Percentiles rank a stretch among this genome's conserved stretches.
Evolutionary conservation across 2,113 vertebrate species (phyloP).

Genomic region (Hypocryptadius cinnamomeus): DNA sequence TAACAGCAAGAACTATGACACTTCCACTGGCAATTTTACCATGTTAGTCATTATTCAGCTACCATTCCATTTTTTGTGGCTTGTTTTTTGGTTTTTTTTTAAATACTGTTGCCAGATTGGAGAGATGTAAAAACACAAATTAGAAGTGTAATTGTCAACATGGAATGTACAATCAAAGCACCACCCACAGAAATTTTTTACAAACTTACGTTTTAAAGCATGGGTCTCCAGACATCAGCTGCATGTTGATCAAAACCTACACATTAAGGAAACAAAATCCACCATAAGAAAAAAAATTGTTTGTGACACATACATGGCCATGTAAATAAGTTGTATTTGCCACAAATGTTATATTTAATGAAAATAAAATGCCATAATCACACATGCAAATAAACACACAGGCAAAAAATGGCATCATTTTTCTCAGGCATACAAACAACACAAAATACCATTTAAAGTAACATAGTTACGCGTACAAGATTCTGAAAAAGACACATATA

Average conservation of each 20-base stretch:
- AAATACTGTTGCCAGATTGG: background rate
- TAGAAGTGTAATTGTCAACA: background rate
- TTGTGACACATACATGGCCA: background rate
- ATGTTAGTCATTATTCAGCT: background rate
- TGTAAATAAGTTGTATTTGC: background rate
- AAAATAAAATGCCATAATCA: background rate
- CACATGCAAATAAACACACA: background rate
- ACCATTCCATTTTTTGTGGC: background rate
- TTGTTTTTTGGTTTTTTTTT: background rate
- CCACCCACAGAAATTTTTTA: background rate
- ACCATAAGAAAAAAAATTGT: background rate
- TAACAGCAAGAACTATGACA: background rate
- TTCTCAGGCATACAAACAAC: background rate
- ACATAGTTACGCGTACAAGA: background rate
- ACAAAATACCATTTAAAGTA: background rate
- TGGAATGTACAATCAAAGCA: background rate
- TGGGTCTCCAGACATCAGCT: slow-evolving; percentile 94
- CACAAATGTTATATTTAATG: background rate
- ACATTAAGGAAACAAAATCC: background rate
- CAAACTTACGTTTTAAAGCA: slow-evolving; percentile 95
- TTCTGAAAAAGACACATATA: background rate
- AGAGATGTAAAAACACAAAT: background rate
- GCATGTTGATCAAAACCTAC: slow-evolving; percentile 91
- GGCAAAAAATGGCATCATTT: background rate
- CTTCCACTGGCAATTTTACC: background rate